Percentiles rank a stretch among this genome's conserved stretches.
These are phyloP conservation scores for Centropus bengalensis DNA, from an alignment of 2,113 vertebrate species.

Conservation along the genomic window DNA sequence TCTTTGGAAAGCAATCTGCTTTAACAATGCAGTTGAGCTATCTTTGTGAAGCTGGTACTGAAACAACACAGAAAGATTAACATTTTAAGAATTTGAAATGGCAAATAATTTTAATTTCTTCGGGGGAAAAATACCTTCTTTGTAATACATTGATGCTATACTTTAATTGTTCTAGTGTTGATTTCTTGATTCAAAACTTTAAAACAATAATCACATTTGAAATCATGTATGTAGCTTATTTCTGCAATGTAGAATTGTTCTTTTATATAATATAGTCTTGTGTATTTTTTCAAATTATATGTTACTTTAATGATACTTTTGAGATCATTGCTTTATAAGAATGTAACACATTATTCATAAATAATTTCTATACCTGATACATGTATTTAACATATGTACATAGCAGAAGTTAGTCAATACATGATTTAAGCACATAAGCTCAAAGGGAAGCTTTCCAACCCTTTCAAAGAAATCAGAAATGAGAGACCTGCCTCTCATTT, in stretches of 20 bases:
- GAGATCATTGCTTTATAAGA: background rate
- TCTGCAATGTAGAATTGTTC: background rate
- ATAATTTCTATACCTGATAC: fast-evolving
- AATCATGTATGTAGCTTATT: background rate
- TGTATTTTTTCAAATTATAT: background rate
- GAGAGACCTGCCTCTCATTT: background rate
- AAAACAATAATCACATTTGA: background rate
- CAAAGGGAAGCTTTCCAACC: background rate
- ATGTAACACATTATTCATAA: background rate
- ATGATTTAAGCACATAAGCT: fast-evolving
- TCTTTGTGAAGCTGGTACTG: background rate
- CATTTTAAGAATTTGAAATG: background rate
- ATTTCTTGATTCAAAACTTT: background rate
- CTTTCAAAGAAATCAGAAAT: background rate
- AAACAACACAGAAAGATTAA: background rate
- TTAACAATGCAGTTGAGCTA: background rate
- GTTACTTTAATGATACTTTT: background rate
- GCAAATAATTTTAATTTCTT: background rate
- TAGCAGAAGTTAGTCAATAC: background rate
- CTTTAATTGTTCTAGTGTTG: background rate
- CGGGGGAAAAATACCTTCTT: background rate
- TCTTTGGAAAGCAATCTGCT: background rate
- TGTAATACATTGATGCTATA: background rate
- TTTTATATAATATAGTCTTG: background rate
- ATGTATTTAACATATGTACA: fast-evolving